Conservation (phyloP, 2,797 vertebrate genomes). For the Alauda arvensis region DNA sequence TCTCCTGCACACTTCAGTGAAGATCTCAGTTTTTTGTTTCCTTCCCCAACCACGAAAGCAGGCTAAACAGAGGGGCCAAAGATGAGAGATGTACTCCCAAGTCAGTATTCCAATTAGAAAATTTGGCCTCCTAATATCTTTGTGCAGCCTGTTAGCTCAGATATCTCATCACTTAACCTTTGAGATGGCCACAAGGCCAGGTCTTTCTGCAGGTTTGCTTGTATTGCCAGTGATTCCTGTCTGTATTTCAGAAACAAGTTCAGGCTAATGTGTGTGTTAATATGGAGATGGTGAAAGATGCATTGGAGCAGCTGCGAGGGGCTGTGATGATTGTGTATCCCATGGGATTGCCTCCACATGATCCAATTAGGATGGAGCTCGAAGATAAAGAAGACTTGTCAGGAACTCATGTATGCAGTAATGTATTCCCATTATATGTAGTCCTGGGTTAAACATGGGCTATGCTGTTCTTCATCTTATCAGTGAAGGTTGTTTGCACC, state of each 20-base stretch:
- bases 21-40: background rate
- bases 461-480: background rate
- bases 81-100: background rate
- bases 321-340: conserved; percentile 95
- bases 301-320: conserved; percentile 88
- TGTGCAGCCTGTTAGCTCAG: background rate
- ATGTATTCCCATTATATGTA: background rate
- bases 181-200: background rate
- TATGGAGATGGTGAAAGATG: conserved; percentile 85
- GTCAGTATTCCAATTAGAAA: background rate
- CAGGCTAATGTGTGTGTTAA: conserved; percentile 85
- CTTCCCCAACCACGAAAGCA: background rate
- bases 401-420: conserved; percentile 83
- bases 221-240: background rate
- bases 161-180: background rate
- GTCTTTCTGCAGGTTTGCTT: background rate
- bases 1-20: background rate
- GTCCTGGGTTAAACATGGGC: background rate
- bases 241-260: conserved; percentile 85
- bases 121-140: background rate
- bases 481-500: background rate
- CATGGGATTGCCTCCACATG: conserved; percentile 93
- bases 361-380: conserved; percentile 91
- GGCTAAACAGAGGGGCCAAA: background rate
- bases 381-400: conserved; percentile 89